Evolutionary conservation across 2,797 vertebrate genomes (phyloP).

Genomic region (Centroberyx gerrardi): DNA sequence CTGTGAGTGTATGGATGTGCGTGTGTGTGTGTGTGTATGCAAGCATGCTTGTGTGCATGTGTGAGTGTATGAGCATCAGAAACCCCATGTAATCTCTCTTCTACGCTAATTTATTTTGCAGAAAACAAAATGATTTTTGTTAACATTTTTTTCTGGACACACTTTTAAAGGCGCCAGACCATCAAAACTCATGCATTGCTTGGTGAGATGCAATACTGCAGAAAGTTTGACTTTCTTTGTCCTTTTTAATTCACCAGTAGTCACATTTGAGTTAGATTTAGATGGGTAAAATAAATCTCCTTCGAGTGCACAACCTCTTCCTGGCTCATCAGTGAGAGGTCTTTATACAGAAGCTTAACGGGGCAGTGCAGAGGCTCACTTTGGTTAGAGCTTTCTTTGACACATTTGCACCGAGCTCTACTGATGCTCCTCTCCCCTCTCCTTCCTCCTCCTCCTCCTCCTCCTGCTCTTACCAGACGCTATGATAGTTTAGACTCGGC

Average conservation of each 20-base stretch:
- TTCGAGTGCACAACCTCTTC: not conserved
- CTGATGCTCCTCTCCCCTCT: constrained; percentile 88
- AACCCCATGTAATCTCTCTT: constrained; percentile 39
- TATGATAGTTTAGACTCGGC: constrained; percentile 96
- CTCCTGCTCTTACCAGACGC: constrained; percentile 90
- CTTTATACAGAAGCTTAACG: constrained; percentile 58
- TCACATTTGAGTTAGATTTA: constrained; percentile 2
- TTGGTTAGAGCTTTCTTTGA: constrained; percentile 67
- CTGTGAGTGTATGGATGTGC: constrained; percentile 16
- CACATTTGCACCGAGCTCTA: constrained; percentile 77
- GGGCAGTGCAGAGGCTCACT: constrained; percentile 45
- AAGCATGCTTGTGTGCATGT: constrained; percentile 42
- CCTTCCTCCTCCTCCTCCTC: constrained; percentile 69
- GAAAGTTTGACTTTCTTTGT: constrained; percentile 14
- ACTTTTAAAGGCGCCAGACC: constrained; percentile 41
- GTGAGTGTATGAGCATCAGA: constrained; percentile 55
- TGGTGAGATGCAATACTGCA: constrained; percentile 42
- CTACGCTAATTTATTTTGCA: constrained; percentile 39
- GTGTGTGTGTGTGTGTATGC: constrained; percentile 23
- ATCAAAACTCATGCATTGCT: constrained; percentile 53
- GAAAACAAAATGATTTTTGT: constrained; percentile 47
- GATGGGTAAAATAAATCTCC: constrained; percentile 17
- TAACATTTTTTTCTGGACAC: constrained; percentile 15
- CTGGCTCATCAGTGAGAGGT: constrained; percentile 21
- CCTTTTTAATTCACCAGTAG: not conserved